Evolutionary conservation across 1,140 invertebrate genomes (phyloP).

Genomic region (Drosophila willistoni): DNA sequence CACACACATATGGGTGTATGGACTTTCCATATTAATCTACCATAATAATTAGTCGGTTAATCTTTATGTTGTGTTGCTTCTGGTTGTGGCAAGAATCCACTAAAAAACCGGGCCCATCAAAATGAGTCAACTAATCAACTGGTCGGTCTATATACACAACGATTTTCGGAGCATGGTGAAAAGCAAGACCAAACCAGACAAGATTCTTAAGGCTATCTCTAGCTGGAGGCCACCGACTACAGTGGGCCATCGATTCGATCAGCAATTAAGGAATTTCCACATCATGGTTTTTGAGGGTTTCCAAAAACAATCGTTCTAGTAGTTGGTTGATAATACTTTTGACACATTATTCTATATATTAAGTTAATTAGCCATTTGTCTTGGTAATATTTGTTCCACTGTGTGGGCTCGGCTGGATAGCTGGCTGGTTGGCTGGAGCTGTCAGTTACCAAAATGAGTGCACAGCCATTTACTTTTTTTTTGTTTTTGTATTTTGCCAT

Average conservation of each 20-base stretch:
- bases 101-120: conserved; percentile 54
- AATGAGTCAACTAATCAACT: conserved; percentile 68
- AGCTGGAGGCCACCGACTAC: not conserved
- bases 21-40: too few species aligned
- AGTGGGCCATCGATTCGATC: not conserved
- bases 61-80: not conserved
- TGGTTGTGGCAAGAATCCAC: not conserved
- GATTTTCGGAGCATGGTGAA: conserved; percentile 52
- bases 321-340: too few species aligned
- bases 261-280: too few species aligned
- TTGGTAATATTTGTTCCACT: not conserved
- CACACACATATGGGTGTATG: too few species aligned
- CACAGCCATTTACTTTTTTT: conserved; percentile 66
- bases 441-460: conserved; percentile 78
- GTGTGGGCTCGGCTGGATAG: conserved; percentile 1
- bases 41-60: not conserved
- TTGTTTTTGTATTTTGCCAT: conserved; percentile 39
- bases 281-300: too few species aligned
- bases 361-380: too few species aligned
- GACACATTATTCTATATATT: too few species aligned
- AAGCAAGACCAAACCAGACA: conserved; percentile 58
- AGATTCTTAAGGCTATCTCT: too few species aligned
- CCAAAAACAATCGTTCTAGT: too few species aligned
- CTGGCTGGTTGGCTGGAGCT: conserved; percentile 14
- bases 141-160: conserved; percentile 45